Conservation (phyloP, 1,140 invertebrate genomes). For the Ganaspis sp. region DNA sequence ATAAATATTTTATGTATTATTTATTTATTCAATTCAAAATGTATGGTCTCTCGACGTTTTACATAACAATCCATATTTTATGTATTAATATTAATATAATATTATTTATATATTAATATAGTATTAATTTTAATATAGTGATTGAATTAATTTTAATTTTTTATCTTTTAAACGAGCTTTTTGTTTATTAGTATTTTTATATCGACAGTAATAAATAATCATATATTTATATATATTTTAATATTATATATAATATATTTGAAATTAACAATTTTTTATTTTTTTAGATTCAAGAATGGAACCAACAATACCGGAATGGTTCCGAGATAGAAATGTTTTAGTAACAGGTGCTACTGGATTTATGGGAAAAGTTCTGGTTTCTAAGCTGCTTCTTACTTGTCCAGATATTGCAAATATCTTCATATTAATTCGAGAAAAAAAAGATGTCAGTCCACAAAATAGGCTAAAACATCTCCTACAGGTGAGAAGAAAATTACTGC, state of each 20-base stretch:
- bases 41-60: too few relatives aligned
- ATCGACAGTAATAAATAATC: too few relatives aligned
- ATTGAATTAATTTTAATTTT: too few relatives aligned
- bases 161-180: too few relatives aligned
- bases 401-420: constrained; percentile 82
- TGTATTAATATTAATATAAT: too few relatives aligned
- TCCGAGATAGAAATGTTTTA: constrained; percentile 77
- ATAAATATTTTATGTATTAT: too few relatives aligned
- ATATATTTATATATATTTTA: too few relatives aligned
- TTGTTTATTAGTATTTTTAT: too few relatives aligned
- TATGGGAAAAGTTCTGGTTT: constrained; percentile 85
- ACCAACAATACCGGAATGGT: constrained; percentile 77
- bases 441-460: constrained; percentile 74
- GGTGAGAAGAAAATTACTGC: constrained; percentile 53
- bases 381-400: constrained; percentile 85
- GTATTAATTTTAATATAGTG: too few relatives aligned
- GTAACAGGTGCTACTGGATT: constrained; percentile 83
- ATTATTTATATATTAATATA: too few relatives aligned
- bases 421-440: constrained; percentile 83
- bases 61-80: too few relatives aligned
- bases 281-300: constrained; percentile 45
- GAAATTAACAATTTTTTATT: not conserved
- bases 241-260: not conserved
- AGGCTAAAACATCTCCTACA: constrained; percentile 70
- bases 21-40: too few relatives aligned